Percentiles rank a stretch among this genome's conserved stretches.
These are phyloP conservation scores for Stichodactyla mertensii DNA, from an alignment of 64 coral and sea anemone species.

Conservation along the genomic window DNA sequence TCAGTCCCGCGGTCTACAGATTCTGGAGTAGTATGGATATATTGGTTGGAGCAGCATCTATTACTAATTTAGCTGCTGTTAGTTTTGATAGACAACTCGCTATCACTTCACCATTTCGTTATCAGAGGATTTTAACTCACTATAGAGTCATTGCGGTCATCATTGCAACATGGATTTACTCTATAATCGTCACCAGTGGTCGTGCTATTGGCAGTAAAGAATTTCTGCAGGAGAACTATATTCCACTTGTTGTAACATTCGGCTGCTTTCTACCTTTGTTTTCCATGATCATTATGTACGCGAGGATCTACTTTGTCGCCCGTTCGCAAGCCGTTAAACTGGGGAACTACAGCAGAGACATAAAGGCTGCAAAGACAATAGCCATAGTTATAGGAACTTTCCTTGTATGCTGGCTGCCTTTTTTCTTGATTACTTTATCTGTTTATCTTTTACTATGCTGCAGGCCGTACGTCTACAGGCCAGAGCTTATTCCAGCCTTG, in stretches of 20 bases:
- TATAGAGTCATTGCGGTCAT: constrained; percentile 55
- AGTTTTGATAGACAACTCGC: constrained; percentile 90
- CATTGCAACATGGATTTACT: constrained; percentile 67
- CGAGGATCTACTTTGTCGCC: constrained; percentile 72
- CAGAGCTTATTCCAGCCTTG: constrained; percentile 17
- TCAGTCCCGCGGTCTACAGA: not conserved
- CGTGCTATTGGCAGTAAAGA: not conserved
- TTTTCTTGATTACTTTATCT: constrained; percentile 33
- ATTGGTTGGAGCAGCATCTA: constrained; percentile 64
- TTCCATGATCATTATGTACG: constrained; percentile 77
- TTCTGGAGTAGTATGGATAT: constrained; percentile 76
- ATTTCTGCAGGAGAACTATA: constrained; percentile 25
- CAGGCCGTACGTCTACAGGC: not conserved
- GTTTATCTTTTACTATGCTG: constrained; percentile 20
- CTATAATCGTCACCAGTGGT: constrained; percentile 29
- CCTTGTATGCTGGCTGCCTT: constrained; percentile 79
- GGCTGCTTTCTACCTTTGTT: constrained; percentile 63
- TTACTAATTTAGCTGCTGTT: constrained; percentile 80
- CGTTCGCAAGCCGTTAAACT: constrained; percentile 67
- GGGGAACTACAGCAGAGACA: constrained; percentile 69
- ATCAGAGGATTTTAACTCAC: constrained; percentile 47
- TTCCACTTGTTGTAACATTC: constrained; percentile 36
- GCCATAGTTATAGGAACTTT: constrained; percentile 85
- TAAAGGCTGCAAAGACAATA: constrained; percentile 90
- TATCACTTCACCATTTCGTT: constrained; percentile 72